Conservation (phyloP, 2,113 vertebrate species). For the Pelmatolapia mariae region DNA sequence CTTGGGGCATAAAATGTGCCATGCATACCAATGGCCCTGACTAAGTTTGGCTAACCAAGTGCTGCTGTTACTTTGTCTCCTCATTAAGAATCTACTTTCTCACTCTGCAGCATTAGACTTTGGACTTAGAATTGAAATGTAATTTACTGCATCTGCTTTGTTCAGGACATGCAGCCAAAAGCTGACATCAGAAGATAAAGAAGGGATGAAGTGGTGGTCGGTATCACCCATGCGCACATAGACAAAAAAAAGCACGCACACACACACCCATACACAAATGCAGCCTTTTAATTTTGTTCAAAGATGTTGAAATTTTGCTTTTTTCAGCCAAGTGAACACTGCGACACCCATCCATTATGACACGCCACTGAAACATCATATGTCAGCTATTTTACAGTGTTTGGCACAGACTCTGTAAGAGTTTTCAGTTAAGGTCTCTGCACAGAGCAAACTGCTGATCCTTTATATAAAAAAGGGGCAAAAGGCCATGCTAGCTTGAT, state of each 20-base stretch:
- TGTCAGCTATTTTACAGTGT: conserved; percentile 32
- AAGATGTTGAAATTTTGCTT: not conserved
- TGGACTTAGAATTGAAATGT: not conserved
- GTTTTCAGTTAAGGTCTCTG: conserved; percentile 38
- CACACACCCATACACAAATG: not conserved
- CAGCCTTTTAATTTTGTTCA: not conserved
- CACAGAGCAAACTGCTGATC: conserved; percentile 9
- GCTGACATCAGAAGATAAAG: not conserved
- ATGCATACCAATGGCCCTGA: not conserved
- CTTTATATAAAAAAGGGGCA: conserved; percentile 18
- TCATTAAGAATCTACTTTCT: not conserved
- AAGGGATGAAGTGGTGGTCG: not conserved
- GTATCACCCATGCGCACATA: not conserved
- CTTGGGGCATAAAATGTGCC: not conserved
- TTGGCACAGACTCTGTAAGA: conserved; percentile 16
- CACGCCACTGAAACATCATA: not conserved
- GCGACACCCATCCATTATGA: not conserved
- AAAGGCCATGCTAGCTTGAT: conserved; percentile 46
- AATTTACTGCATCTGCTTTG: not conserved
- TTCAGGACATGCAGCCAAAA: not conserved
- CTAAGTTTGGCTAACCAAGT: not conserved
- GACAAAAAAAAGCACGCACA: not conserved
- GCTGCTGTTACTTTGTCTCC: not conserved
- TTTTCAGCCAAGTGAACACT: not conserved
- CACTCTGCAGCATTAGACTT: not conserved